Percentiles rank a stretch among this genome's conserved stretches.
Conservation (phyloP, 2,797 vertebrate species). For the Sebastiscus tertius region DNA sequence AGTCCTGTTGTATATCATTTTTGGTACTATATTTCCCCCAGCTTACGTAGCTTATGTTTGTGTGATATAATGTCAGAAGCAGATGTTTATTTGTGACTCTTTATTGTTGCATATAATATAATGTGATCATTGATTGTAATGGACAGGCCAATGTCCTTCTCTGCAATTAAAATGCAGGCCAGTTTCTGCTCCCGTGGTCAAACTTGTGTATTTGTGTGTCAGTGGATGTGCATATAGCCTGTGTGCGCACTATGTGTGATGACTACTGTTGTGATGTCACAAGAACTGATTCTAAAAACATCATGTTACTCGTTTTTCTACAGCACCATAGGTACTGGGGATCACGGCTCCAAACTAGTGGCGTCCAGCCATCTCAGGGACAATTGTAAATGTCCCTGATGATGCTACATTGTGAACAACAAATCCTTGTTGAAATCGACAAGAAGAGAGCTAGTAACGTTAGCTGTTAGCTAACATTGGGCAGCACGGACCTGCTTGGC, state of each 20-base stretch:
- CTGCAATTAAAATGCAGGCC: conserved; percentile 65
- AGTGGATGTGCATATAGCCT: neutral
- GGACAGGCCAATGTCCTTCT: conserved; percentile 44
- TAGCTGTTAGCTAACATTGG: neutral
- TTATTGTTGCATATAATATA: conserved; percentile 56
- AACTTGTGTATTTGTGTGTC: conserved; percentile 21
- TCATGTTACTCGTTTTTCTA: neutral
- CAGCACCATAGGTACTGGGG: neutral
- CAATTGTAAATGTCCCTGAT: neutral
- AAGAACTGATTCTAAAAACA: neutral
- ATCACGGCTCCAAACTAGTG: neutral
- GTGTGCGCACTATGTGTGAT: neutral
- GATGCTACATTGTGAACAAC: neutral
- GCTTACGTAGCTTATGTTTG: conserved; percentile 41
- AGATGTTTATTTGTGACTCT: conserved; percentile 66
- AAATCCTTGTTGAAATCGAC: too few relatives aligned
- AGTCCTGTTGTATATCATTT: conserved; percentile 37
- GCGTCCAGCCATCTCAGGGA: neutral
- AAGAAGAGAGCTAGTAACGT: too few relatives aligned
- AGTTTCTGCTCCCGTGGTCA: conserved; percentile 41
- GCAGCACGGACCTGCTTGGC: neutral
- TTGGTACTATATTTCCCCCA: conserved; percentile 4
- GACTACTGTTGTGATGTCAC: neutral
- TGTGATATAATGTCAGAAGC: conserved; percentile 53
- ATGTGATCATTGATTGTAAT: conserved; percentile 67